Evolutionary conservation across 2,888 invertebrate species (phyloP).

Genomic region (Eristalinus sepulchralis): DNA sequence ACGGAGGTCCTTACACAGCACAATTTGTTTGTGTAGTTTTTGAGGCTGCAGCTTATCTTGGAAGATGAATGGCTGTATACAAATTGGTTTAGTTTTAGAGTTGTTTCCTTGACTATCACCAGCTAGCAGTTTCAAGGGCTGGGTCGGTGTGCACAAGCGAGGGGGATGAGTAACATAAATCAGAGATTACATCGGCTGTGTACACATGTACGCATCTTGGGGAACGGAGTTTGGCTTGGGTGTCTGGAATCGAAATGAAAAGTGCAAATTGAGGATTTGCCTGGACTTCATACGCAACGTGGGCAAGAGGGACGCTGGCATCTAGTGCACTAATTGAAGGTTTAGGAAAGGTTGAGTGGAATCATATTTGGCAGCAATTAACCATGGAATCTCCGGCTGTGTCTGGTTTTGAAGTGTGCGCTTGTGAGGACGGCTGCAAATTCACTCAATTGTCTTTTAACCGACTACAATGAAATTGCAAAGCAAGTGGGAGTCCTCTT

Average conservation of each 20-base stretch:
- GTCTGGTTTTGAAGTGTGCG: neutral
- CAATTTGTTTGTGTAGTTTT: constrained; percentile 50
- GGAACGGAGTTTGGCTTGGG: neutral
- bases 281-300: constrained; percentile 9
- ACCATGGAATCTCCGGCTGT: neutral
- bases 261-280: constrained; percentile 47
- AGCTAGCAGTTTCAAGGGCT: neutral
- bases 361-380: neutral
- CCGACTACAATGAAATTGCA: too few species aligned
- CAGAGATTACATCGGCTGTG: constrained; percentile 38
- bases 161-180: constrained; percentile 16
- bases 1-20: neutral
- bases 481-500: too few species aligned
- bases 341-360: neutral
- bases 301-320: neutral
- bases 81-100: constrained; percentile 49
- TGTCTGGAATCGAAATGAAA: constrained; percentile 37
- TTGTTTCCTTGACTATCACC: constrained; percentile 4
- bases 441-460: too few species aligned
- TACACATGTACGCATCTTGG: constrained; percentile 3
- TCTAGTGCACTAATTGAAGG: neutral
- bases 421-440: too few species aligned
- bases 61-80: constrained; percentile 49
- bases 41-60: constrained; percentile 52
- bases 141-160: neutral